These are phyloP conservation scores for Coelopa pilipes DNA, from an alignment of 2,888 invertebrate genomes.

Conservation along the genomic window DNA sequence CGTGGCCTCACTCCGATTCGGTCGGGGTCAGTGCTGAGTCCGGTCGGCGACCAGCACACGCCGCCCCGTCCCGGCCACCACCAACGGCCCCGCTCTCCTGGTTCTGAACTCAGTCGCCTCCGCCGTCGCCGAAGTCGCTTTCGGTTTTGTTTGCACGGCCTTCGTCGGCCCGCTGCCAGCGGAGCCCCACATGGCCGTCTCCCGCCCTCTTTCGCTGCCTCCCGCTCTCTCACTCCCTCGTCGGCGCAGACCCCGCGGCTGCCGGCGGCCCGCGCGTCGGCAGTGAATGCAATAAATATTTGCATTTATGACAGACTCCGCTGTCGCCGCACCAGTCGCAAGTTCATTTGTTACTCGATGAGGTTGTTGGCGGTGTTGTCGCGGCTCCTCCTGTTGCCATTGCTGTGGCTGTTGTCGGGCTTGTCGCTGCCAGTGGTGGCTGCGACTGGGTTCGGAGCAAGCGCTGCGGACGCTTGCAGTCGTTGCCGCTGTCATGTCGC, in stretches of 20 bases:
- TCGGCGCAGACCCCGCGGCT: slow-evolving; percentile 24
- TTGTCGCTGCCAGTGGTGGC: not conserved
- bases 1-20: too few species aligned
- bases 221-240: not conserved
- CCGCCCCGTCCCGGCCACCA: too few species aligned
- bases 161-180: too few species aligned
- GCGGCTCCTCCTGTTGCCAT: slow-evolving; percentile 1
- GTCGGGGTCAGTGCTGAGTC: too few species aligned
- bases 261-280: slow-evolving; percentile 6
- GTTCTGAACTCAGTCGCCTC: too few species aligned
- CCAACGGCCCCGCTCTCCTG: too few species aligned
- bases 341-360: slow-evolving; percentile 23
- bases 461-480: not conserved
- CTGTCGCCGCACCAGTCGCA: not conserved
- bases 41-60: too few species aligned
- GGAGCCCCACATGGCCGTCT: too few species aligned
- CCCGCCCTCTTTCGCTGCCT: too few species aligned
- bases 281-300: slow-evolving; percentile 30
- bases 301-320: slow-evolving; percentile 27
- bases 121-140: too few species aligned
- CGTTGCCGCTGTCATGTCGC: not conserved
- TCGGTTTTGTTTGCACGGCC: too few species aligned
- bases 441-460: not conserved
- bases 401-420: not conserved
- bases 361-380: not conserved